Evolutionary conservation across 2,797 vertebrate genomes (phyloP).

Genomic region (Rousettus madagascariensis): DNA sequence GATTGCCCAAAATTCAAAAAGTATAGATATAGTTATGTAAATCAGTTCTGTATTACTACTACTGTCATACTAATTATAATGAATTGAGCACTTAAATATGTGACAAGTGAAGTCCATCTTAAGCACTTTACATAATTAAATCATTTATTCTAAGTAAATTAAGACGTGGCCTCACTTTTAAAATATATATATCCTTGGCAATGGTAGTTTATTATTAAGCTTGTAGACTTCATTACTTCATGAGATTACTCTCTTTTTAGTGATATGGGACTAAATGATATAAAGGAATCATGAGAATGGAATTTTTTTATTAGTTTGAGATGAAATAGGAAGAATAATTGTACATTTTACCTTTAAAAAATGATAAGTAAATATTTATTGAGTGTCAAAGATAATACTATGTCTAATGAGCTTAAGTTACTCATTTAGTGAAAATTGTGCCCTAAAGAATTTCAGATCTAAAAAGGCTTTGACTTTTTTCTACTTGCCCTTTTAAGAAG

Average conservation of each 20-base stretch:
- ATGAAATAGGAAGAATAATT: not conserved
- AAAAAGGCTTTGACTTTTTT: not conserved
- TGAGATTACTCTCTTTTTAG: not conserved
- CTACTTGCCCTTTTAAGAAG: not conserved
- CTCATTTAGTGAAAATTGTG: not conserved
- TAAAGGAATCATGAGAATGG: not conserved
- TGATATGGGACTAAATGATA: not conserved
- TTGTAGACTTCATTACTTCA: not conserved
- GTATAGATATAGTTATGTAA: not conserved
- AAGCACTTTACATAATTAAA: not conserved
- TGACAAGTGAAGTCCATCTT: not conserved
- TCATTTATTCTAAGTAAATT: conserved; percentile 37
- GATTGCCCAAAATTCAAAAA: not conserved
- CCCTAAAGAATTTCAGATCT: not conserved
- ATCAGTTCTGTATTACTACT: not conserved
- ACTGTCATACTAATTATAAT: not conserved
- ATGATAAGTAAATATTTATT: not conserved
- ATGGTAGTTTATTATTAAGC: not conserved
- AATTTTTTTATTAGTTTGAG: conserved; percentile 36
- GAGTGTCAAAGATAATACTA: not conserved
- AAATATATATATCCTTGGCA: not conserved
- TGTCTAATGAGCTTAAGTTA: not conserved
- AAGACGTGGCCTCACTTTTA: not conserved
- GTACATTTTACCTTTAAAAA: not conserved
- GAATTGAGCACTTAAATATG: not conserved